Evolutionary conservation across 2,113 vertebrate species (phyloP).

Genomic region (Onychostruthus taczanowskii): DNA sequence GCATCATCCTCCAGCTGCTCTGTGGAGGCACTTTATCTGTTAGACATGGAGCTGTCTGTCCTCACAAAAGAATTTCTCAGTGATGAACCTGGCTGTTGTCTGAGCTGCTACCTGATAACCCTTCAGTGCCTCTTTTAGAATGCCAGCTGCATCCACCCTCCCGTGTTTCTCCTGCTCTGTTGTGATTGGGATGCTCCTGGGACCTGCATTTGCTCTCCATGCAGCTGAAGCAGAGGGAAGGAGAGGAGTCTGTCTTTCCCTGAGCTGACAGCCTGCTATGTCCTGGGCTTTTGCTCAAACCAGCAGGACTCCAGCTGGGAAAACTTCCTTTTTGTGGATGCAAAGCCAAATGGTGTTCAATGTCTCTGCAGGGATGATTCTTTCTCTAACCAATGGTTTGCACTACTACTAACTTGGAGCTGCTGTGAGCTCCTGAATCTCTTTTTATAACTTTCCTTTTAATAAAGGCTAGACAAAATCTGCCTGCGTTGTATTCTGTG

Average conservation of each 20-base stretch:
- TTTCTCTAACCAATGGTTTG: constrained; percentile 58
- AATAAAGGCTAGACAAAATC: constrained; percentile 53
- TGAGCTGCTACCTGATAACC: constrained; percentile 28
- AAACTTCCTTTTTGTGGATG: neutral
- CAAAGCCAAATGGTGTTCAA: neutral
- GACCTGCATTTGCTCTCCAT: neutral
- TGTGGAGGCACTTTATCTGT: neutral
- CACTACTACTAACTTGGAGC: constrained; percentile 48
- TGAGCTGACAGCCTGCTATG: neutral
- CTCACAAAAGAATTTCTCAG: neutral
- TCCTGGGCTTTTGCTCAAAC: neutral
- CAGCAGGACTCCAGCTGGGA: neutral
- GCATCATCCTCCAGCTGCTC: neutral
- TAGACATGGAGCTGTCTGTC: neutral
- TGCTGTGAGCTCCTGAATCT: constrained; percentile 29
- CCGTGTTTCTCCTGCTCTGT: neutral
- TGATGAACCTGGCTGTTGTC: neutral
- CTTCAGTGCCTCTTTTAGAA: constrained; percentile 60
- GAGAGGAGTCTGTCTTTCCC: neutral
- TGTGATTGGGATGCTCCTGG: neutral
- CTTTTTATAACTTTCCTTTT: constrained; percentile 68
- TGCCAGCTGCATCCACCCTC: neutral
- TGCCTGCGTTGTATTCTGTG: neutral
- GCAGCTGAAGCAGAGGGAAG: neutral
- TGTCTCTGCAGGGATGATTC: constrained; percentile 48